Evolutionary conservation across 2,113 vertebrate genomes (phyloP).

Genomic region (Coreoperca whiteheadi): DNA sequence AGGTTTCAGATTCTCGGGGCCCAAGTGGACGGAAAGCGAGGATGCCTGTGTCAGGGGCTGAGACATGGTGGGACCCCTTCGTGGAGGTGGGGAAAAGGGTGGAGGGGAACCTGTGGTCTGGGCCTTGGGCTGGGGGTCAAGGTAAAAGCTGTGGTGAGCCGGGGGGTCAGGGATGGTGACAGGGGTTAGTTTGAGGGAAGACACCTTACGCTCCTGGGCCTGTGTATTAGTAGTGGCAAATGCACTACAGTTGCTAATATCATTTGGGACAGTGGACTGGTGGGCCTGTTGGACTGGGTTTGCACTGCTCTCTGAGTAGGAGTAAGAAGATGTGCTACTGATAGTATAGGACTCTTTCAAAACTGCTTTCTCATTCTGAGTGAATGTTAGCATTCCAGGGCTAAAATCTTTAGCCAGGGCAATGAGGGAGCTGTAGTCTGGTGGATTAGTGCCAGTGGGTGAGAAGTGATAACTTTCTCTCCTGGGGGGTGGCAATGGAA

Average conservation of each 20-base stretch:
- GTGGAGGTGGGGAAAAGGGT: constrained; percentile 44
- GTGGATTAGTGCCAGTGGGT: constrained; percentile 77
- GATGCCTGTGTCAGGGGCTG: constrained; percentile 83
- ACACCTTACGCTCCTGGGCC: constrained; percentile 87
- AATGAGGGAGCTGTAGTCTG: constrained; percentile 71
- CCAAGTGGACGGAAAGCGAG: constrained; percentile 88
- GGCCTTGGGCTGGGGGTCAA: constrained; percentile 64
- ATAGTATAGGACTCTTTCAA: constrained; percentile 83
- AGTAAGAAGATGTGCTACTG: constrained; percentile 85
- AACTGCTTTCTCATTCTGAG: constrained; percentile 70
- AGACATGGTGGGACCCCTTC: constrained; percentile 32
- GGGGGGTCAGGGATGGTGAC: constrained; percentile 84
- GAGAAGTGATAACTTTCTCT: constrained; percentile 88
- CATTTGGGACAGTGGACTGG: constrained; percentile 42
- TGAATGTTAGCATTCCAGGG: constrained; percentile 68
- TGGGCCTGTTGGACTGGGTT: constrained; percentile 52
- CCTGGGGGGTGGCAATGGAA: constrained; percentile 88
- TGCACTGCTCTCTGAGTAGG: constrained; percentile 77
- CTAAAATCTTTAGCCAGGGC: constrained; percentile 61
- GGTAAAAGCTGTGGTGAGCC: constrained; percentile 72
- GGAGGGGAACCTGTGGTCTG: constrained; percentile 61
- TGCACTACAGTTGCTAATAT: constrained; percentile 40
- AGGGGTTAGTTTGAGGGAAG: constrained; percentile 89
- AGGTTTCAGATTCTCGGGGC: constrained; percentile 79
- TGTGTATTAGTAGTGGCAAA: constrained; percentile 81